Evolutionary conservation across 2,888 invertebrate genomes (phyloP).

Genomic region (Ptilodon capucinus): DNA sequence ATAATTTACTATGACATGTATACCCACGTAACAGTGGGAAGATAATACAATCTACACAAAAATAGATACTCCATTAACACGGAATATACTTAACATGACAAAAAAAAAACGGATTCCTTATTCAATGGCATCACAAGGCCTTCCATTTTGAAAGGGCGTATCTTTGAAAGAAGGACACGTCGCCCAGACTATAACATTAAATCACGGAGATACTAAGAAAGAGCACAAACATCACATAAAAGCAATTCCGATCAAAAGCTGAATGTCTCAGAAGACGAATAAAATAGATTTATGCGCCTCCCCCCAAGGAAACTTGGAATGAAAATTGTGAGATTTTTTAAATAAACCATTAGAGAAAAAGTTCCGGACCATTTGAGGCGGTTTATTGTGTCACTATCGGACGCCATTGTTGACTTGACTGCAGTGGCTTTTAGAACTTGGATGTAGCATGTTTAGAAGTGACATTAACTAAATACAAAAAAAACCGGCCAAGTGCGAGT

Average conservation of each 20-base stretch:
- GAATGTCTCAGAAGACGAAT: slow-evolving; percentile 70
- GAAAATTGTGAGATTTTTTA: slow-evolving; percentile 79
- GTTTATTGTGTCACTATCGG: slow-evolving; percentile 76
- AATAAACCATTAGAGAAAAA: slow-evolving; percentile 81
- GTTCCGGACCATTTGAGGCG: slow-evolving; percentile 79
- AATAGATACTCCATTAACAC: slow-evolving; percentile 37
- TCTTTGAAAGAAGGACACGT: slow-evolving; percentile 52
- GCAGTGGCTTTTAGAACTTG: slow-evolving; percentile 46
- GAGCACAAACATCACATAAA: slow-evolving; percentile 78
- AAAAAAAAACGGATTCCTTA: slow-evolving; percentile 35
- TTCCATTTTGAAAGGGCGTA: slow-evolving; percentile 39
- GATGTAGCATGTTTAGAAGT: slow-evolving; percentile 28
- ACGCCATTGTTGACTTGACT: slow-evolving; percentile 72
- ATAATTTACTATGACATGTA: no score
- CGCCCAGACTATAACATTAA: slow-evolving; percentile 66
- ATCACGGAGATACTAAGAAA: slow-evolving; percentile 66
- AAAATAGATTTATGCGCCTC: slow-evolving; percentile 72
- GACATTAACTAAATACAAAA: slow-evolving; percentile 3
- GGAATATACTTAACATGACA: slow-evolving; percentile 35
- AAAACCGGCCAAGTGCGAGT: no score
- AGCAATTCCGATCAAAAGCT: slow-evolving; percentile 75
- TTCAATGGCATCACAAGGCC: slow-evolving; percentile 37
- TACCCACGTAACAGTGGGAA: slow-evolving; percentile 5
- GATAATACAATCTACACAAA: not conserved
- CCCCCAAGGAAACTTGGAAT: slow-evolving; percentile 72